Base-by-base conservation (phyloP, 2,113 vertebrate genomes). In the Sinosuthora webbiana region DNA sequence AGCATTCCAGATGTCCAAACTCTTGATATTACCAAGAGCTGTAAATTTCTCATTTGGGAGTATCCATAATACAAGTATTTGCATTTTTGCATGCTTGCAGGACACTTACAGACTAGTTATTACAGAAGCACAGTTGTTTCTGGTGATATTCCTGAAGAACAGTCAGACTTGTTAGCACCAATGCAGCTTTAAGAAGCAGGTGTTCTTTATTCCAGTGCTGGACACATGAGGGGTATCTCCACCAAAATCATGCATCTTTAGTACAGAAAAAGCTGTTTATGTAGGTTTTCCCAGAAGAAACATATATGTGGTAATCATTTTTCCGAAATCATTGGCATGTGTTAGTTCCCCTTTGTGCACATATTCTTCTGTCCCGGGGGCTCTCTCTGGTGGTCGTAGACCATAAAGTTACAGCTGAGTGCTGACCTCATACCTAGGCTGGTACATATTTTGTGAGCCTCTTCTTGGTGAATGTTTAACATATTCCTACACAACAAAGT, bases 311-410 rank as follows among this genome's bases (percentile, higher is more conserved):
- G 33, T 57, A 67, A 42, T 86, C 0, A 50, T 50, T 76, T 67
- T 37, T 37, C 44, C 7, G 2, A 42, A 75, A 75, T 42, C 16
- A 42, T 67, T 20, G 75, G 13, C 19, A 10, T 47, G 5, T 21
- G 8, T 50, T 42, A 56, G 16, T 57, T 85, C 31, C 17, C 44
- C 35, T 35, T 59, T 76, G 35, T 31, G 25, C 33, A 35, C 15
- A 9, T 0, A 0, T 68, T 86, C 7, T 68, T 85, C 35, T 59
- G 31, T 68, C 14, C 22, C 0, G 0, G 13, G 25, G 18, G 18
- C 17, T 50, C 25, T 67, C 20, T 77, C 18, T 87, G 33, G 11
- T 68, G 33, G 63, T 50, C 0, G 0, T 44, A 45, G 33, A 52
- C 37, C 14, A 45, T 67, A 19, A 52, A 37, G 37, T 68, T 60